Percentiles rank a stretch among this genome's conserved stretches.
These are phyloP conservation scores for Mastigias papua DNA, from an alignment of 30 jellyfish, hydroid and myxozoan species.

Conservation along the genomic window DNA sequence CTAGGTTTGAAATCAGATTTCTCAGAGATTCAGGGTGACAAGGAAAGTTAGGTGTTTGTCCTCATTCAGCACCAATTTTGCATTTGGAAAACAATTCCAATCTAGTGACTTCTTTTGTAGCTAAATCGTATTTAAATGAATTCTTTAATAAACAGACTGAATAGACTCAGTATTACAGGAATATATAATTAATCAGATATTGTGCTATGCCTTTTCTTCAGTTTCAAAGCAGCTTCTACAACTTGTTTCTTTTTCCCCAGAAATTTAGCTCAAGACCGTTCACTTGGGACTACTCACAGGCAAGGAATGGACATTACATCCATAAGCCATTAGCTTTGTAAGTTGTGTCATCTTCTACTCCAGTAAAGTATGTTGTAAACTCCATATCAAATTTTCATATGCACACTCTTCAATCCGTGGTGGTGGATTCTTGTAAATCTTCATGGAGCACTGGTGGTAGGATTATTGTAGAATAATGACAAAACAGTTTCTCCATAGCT, in stretches of 20 bases:
- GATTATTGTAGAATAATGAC: no score
- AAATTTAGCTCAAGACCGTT: conserved; percentile 60
- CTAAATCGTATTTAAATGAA: not conserved
- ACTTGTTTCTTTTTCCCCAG: conserved; percentile 10
- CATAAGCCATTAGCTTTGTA: conserved; percentile 74
- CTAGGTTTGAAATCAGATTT: no score
- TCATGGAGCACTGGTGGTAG: no score
- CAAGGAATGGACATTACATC: conserved; percentile 64
- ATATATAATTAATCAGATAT: not conserved
- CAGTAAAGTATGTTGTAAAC: no score
- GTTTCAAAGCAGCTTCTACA: not conserved
- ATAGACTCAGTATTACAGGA: no score
- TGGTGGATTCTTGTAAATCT: no score
- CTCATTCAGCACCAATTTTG: not conserved
- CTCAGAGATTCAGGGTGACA: no score
- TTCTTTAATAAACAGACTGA: no score
- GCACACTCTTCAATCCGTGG: not conserved
- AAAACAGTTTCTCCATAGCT: no score
- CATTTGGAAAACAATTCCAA: not conserved
- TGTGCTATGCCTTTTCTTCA: not conserved
- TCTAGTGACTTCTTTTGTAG: not conserved
- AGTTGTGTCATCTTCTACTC: no score
- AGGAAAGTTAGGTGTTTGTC: no score
- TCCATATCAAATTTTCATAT: not conserved
- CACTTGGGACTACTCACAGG: conserved; percentile 71